A percentile compares a stretch with the other conserved stretches of the same genome.
Evolutionary conservation across 2,113 vertebrate species (phyloP).

Genomic region (Urocitellus parryii): DNA sequence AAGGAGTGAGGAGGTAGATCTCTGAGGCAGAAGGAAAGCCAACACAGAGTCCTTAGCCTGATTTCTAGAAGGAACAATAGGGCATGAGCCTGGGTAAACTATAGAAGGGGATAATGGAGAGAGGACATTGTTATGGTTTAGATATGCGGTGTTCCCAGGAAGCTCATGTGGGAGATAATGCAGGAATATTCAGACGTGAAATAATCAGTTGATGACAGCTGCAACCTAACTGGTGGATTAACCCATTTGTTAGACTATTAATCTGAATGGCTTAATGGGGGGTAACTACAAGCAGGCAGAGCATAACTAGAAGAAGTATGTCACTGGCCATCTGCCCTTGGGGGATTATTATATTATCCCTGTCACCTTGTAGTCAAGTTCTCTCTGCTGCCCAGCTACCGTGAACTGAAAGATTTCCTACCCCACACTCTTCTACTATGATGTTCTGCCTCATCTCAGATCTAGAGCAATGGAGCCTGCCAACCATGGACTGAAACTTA

Average conservation of each 20-base stretch:
- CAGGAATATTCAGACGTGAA: not conserved
- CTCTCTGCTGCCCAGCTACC: not conserved
- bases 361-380: too few species aligned
- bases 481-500: not conserved
- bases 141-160: not conserved
- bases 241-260: not conserved
- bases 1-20: not conserved
- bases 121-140: not conserved
- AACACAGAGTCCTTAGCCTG: not conserved
- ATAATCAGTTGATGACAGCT: not conserved
- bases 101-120: rapidly evolving
- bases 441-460: not conserved
- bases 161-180: not conserved
- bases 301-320: too few species aligned
- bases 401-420: not conserved
- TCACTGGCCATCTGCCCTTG: not conserved
- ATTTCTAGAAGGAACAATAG: not conserved
- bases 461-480: not conserved
- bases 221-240: not conserved
- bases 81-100: not conserved
- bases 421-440: not conserved
- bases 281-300: not conserved
- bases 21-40: not conserved
- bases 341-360: too few species aligned
- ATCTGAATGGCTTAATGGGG: not conserved